Evolutionary conservation across 2,113 vertebrate genomes (phyloP).

Genomic region (Lamprologus callipterus): DNA sequence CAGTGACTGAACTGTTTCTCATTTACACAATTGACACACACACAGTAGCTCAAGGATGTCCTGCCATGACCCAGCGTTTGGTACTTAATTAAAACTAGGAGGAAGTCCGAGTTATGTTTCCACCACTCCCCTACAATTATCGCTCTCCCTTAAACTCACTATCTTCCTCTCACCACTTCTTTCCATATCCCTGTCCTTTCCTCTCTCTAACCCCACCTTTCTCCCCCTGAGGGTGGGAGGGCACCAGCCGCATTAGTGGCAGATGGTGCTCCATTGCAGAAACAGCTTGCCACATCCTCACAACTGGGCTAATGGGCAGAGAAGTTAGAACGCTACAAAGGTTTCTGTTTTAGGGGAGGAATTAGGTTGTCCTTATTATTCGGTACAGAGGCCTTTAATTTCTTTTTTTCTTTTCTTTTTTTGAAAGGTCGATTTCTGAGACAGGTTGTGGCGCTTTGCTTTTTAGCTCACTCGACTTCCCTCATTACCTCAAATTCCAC

Average conservation of each 20-base stretch:
- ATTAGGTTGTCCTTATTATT: conserved; percentile 40
- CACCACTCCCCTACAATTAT: neutral
- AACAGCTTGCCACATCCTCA: conserved; percentile 54
- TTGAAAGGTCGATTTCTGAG: conserved; percentile 3
- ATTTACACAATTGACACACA: neutral
- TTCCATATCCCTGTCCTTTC: neutral
- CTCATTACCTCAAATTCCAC: neutral
- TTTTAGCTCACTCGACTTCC: neutral
- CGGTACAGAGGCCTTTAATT: conserved; percentile 9
- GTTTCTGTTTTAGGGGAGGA: neutral
- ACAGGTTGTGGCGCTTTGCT: neutral
- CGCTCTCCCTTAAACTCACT: neutral
- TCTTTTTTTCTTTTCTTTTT: neutral
- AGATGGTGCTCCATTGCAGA: conserved; percentile 55
- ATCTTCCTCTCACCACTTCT: neutral
- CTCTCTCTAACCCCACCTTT: neutral
- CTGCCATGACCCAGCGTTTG: conserved; percentile 3
- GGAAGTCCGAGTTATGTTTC: neutral
- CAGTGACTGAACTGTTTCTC: neutral
- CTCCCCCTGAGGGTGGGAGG: conserved; percentile 14
- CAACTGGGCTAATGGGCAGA: conserved; percentile 41
- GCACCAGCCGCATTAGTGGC: conserved; percentile 40
- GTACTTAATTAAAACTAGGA: conserved; percentile 43
- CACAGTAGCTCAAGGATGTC: neutral
- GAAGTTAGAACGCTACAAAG: conserved; percentile 8